phyloP scores from a whole-genome alignment of 2,797 vertebrate species.

The Coendou prehensilis region DNA sequence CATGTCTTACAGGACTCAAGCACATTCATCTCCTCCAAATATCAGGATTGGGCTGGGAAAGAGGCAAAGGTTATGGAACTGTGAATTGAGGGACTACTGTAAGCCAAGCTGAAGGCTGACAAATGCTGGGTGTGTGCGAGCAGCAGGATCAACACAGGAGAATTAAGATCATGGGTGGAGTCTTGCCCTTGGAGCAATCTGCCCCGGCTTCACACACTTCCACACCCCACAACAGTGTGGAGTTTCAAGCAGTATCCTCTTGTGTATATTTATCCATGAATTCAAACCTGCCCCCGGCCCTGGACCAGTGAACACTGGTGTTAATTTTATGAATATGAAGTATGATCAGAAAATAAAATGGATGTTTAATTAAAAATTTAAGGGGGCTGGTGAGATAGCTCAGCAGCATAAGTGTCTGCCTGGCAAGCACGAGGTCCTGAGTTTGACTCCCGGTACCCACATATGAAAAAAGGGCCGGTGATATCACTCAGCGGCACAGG shows the following conservation, averaged over 20 bases:
- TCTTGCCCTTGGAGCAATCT: not conserved
- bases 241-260: not conserved
- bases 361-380: not conserved
- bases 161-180: accelerated
- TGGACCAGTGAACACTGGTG: not conserved
- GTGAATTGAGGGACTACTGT: not conserved
- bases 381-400: too few relatives aligned
- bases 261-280: not conserved
- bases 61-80: not conserved
- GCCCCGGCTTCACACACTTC: not conserved
- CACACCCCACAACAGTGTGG: not conserved
- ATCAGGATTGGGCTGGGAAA: not conserved
- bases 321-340: not conserved
- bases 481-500: too few relatives aligned
- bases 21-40: not conserved
- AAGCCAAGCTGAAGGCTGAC: not conserved
- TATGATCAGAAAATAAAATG: not conserved
- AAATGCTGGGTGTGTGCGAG: accelerated
- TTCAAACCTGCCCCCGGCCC: not conserved
- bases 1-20: not conserved
- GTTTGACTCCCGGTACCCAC: too few relatives aligned
- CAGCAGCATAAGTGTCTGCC: too few relatives aligned
- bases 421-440: too few relatives aligned
- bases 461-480: too few relatives aligned
- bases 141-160: not conserved